These are phyloP conservation scores for Ageneiosus marmoratus DNA, from an alignment of 2,113 vertebrate genomes.

Conservation along the genomic window DNA sequence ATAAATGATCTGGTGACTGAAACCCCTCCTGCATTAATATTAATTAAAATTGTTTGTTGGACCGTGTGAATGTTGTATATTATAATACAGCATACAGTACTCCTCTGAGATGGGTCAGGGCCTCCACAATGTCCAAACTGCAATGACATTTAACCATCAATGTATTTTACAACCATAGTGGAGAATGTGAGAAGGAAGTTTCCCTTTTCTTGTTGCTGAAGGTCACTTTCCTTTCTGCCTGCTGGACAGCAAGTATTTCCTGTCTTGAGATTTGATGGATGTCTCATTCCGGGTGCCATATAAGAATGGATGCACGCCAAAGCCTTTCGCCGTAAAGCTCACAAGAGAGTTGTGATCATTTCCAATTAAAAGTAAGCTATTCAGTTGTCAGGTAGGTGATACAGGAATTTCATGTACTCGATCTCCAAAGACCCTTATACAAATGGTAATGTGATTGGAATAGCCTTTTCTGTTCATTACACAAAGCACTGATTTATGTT, in stretches of 20 bases:
- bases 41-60: not conserved
- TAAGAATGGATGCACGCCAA: slow-evolving; percentile 51
- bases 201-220: slow-evolving; percentile 55
- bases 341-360: slow-evolving; percentile 56
- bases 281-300: slow-evolving; percentile 49
- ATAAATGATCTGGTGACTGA: not conserved
- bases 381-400: slow-evolving; percentile 53
- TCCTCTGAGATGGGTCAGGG: not conserved
- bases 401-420: slow-evolving; percentile 52
- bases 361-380: slow-evolving; percentile 61
- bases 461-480: slow-evolving; percentile 45
- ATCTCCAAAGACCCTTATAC: slow-evolving; percentile 36
- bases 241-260: slow-evolving; percentile 50
- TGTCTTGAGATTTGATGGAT: slow-evolving; percentile 57
- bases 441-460: slow-evolving; percentile 51
- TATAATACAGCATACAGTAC: not conserved
- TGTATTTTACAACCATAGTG: not conserved
- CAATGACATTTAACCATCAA: not conserved
- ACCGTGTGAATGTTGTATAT: not conserved
- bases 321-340: slow-evolving; percentile 38
- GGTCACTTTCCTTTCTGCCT: slow-evolving; percentile 62
- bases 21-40: not conserved
- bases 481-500: slow-evolving; percentile 53
- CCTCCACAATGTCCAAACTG: slow-evolving; percentile 1
- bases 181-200: slow-evolving; percentile 34